Conservation (phyloP, 2,888 invertebrate species). For the Coelinius sp. region DNA sequence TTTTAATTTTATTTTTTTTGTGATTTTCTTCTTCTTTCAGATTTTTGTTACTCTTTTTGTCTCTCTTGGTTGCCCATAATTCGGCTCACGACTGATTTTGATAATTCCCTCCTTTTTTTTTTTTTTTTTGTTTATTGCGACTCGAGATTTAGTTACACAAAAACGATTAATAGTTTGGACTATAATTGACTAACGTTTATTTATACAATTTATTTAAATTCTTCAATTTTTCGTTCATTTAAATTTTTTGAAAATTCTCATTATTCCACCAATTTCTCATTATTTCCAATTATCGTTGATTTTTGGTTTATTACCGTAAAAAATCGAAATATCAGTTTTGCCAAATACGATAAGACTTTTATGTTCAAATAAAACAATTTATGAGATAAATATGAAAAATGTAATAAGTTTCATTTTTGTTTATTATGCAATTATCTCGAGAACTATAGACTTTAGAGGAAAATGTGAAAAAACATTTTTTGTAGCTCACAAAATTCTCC, state of each 20-base stretch:
- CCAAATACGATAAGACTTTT: neutral
- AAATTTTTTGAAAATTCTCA: neutral
- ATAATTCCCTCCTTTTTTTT: slow-evolving; percentile 41
- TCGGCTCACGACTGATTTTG: slow-evolving; percentile 51
- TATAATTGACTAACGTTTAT: slow-evolving; percentile 68
- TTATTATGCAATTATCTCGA: no score
- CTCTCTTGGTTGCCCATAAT: slow-evolving; percentile 68
- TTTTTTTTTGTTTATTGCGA: slow-evolving; percentile 45
- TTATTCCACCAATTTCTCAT: slow-evolving; percentile 28
- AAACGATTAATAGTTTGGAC: slow-evolving; percentile 63
- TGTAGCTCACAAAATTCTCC: no score
- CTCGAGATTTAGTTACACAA: slow-evolving; percentile 63
- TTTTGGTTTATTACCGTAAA: neutral
- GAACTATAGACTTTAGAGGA: no score
- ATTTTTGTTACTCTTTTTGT: slow-evolving; percentile 21
- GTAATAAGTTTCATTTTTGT: no score
- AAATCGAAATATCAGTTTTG: neutral
- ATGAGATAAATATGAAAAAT: neutral
- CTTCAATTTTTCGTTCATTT: slow-evolving; percentile 37
- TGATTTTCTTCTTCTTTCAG: slow-evolving; percentile 12
- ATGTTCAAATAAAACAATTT: neutral
- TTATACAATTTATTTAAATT: slow-evolving; percentile 60
- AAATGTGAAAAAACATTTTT: no score
- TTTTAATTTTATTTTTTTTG: neutral
- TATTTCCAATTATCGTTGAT: no score